phyloP scores from a whole-genome alignment of 2,888 invertebrate genomes.

The Sclerodermus sp. region DNA sequence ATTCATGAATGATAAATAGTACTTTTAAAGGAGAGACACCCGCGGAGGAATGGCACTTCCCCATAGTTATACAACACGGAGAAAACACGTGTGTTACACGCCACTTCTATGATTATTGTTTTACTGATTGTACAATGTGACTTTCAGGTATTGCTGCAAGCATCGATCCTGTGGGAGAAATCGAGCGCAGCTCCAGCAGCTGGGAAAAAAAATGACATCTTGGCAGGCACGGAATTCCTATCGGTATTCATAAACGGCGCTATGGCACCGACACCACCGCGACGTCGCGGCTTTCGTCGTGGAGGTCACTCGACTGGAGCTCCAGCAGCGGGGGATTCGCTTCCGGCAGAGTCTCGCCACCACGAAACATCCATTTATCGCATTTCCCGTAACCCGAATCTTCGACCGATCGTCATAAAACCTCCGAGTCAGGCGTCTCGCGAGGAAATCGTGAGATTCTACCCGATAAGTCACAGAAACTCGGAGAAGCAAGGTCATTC shows the following conservation, averaged over 20 bases:
- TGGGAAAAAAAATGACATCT: conserved; percentile 54
- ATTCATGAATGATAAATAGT: too few relatives aligned
- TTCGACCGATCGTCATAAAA: conserved; percentile 6
- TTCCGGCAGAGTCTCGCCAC: conserved; percentile 48
- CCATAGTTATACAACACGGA: too few relatives aligned
- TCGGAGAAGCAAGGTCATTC: conserved; percentile 25
- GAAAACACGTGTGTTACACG: too few relatives aligned
- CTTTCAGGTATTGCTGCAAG: conserved; percentile 51
- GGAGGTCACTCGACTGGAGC: conserved; percentile 22
- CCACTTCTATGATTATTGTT: too few relatives aligned
- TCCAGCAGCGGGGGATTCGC: conserved; percentile 40
- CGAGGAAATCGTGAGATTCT: conserved; percentile 42
- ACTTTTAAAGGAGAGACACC: too few relatives aligned
- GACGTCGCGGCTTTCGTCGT: conserved; percentile 31
- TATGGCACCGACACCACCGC: conserved; percentile 46
- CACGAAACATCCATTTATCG: conserved; percentile 53
- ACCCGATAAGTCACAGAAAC: conserved; percentile 49
- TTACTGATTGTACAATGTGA: too few relatives aligned
- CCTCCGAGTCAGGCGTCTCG: conserved; percentile 13
- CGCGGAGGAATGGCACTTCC: too few relatives aligned
- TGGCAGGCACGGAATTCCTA: conserved; percentile 58
- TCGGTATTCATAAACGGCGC: conserved; percentile 58
- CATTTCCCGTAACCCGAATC: conserved; percentile 50
- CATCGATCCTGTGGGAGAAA: conserved; percentile 44
- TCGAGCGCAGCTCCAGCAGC: conserved; percentile 35